A percentile compares a stretch with the other conserved stretches of the same genome.
phyloP scores from a whole-genome alignment of 2,797 vertebrate species.

The Rhinogobio ventralis region DNA sequence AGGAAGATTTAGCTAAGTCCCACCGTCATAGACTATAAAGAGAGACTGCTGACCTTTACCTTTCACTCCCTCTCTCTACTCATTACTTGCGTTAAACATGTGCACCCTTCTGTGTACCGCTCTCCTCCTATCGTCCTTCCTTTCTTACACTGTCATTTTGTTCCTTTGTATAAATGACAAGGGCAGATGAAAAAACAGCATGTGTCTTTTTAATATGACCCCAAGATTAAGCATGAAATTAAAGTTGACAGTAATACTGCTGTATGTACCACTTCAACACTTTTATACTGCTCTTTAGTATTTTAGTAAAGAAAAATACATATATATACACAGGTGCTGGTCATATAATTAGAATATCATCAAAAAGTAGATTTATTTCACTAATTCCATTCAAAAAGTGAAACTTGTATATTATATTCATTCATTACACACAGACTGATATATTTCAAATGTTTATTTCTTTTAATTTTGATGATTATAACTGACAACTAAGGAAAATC shows the following conservation, averaged over 20 bases:
- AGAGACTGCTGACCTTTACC: constrained; percentile 41
- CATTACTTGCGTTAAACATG: constrained; percentile 32
- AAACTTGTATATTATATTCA: too few relatives aligned
- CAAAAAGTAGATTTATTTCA: too few relatives aligned
- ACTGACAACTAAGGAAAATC: too few relatives aligned
- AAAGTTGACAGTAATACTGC: constrained; percentile 43
- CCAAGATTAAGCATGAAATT: constrained; percentile 56
- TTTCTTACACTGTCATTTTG: neutral
- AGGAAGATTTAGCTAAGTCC: constrained; percentile 40
- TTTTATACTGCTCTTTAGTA: constrained; percentile 11
- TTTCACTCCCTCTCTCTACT: constrained; percentile 32
- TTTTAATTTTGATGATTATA: too few relatives aligned
- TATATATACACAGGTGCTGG: too few relatives aligned
- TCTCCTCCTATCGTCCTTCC: neutral
- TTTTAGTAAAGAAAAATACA: neutral
- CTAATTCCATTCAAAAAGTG: too few relatives aligned
- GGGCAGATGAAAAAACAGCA: constrained; percentile 27
- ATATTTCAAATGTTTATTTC: too few relatives aligned
- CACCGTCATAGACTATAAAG: constrained; percentile 38
- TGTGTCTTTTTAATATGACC: constrained; percentile 51
- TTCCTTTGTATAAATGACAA: constrained; percentile 22
- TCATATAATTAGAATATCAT: too few relatives aligned
- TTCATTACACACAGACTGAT: too few relatives aligned
- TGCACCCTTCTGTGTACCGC: constrained; percentile 25
- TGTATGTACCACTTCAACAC: constrained; percentile 32